Evolutionary conservation across 2,113 vertebrate genomes (phyloP), one percentile per base, ranked within the genome.

Genomic region (Menidia beryllina): DNA sequence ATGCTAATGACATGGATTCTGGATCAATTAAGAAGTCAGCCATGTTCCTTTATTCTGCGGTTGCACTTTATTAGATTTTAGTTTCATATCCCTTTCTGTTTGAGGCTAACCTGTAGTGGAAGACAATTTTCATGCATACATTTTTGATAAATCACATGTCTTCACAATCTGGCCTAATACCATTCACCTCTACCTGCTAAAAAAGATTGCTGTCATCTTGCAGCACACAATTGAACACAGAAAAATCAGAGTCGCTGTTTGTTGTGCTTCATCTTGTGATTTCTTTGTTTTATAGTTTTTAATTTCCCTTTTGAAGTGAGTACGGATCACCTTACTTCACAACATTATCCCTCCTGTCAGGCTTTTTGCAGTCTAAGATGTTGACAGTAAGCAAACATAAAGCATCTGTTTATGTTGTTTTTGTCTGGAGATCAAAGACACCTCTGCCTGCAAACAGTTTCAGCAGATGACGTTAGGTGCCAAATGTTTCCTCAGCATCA

Each of bases 91-190:
- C 79, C 73, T 57, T 74, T 72, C 84, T 83, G 87, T 82, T 76
- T 89, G 78, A 89, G 89, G 82, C 72, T 90, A 88, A 88, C 91
- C 86, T 89, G 79, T 85, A 79, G 73, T 49, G 19, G 41, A 76
- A 72, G 81, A 83, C 86, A 85, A 90, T 90, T 87, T 87, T 77
- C 79, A 89, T 90, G 88, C 85, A 85, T 89, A 88, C 90, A 88
- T 87, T 79, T 91, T 88, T 92, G 90, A 92, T 92, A 89, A 91
- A 93, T 86, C 84, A 88, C 79, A 66, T 83, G 86, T 82, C 81
- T 78, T 75, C 73, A 81, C 87, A 81, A 81, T 88, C 79, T 88
- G 86, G 82, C 83, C 86, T 79, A 91, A 88, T 87, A 85, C 86
- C 85, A 86, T 85, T 87, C 84, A 84, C 83, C 78, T 72, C 79